phyloP scores from a whole-genome alignment of 2,113 vertebrate species.

The Ploceus nigricollis region DNA sequence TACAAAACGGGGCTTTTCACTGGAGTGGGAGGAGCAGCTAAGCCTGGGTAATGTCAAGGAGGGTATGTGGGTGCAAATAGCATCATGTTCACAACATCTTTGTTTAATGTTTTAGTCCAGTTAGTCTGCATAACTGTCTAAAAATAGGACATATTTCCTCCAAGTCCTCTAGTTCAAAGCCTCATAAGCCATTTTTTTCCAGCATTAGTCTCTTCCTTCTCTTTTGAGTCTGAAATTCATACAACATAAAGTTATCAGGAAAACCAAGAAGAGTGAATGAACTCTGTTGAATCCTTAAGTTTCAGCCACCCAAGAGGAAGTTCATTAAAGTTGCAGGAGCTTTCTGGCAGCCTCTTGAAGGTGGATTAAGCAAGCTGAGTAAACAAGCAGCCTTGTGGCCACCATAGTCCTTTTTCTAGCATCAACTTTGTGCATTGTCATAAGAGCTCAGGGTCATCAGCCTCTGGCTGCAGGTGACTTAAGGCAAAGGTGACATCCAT shows the following conservation, averaged over 20 bases:
- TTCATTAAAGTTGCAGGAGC: conserved; percentile 33
- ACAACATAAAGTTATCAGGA: background rate
- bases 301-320: background rate
- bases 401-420: background rate
- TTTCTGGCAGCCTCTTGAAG: background rate
- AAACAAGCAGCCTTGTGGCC: background rate
- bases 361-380: background rate
- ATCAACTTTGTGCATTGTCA: background rate
- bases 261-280: background rate
- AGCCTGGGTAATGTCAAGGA: background rate
- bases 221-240: background rate
- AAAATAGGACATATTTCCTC: conserved; percentile 49
- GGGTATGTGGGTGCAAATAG: conserved; percentile 36
- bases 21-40: background rate
- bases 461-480: background rate
- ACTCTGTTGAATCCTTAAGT: background rate
- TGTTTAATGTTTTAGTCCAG: conserved; percentile 52
- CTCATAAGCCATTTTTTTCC: background rate
- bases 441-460: background rate
- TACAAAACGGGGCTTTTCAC: background rate
- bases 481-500: background rate
- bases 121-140: conserved; percentile 50
- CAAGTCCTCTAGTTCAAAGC: conserved; percentile 26
- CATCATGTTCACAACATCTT: conserved; percentile 44
- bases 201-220: background rate